These are phyloP conservation scores for Brachylomia viminalis DNA, from an alignment of 2,888 invertebrate species.

Conservation along the genomic window DNA sequence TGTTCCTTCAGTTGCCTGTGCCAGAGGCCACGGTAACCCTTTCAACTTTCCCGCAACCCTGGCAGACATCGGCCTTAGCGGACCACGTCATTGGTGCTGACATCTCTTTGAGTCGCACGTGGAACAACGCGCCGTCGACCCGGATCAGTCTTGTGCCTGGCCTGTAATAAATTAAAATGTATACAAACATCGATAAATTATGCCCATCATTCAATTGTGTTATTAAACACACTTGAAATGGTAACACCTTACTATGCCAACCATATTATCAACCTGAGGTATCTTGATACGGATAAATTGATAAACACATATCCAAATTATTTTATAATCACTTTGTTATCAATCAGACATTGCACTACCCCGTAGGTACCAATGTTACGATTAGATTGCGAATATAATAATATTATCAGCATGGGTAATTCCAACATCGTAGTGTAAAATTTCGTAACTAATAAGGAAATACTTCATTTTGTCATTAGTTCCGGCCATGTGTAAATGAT, in stretches of 20 bases:
- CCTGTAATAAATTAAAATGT: neutral
- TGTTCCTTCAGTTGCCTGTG: too few relatives aligned
- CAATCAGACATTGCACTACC: neutral
- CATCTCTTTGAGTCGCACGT: too few relatives aligned
- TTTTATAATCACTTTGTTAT: conserved; percentile 11
- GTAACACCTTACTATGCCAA: neutral
- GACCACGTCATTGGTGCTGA: too few relatives aligned
- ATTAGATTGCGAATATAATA: neutral
- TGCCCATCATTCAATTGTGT: neutral
- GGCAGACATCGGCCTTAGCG: too few relatives aligned
- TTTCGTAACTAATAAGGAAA: neutral
- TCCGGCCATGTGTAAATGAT: neutral
- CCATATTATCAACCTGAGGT: conserved; percentile 5
- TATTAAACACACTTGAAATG: neutral
- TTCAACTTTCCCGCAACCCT: too few relatives aligned
- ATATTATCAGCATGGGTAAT: conserved; percentile 6
- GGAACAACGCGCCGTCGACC: too few relatives aligned
- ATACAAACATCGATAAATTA: neutral
- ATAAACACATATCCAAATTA: conserved; percentile 21
- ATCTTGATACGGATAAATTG: conserved; percentile 11
- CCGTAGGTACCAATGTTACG: neutral
- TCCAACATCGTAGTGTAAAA: neutral
- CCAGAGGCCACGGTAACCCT: too few relatives aligned
- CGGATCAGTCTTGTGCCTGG: too few relatives aligned
- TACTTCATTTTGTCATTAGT: too few relatives aligned